These are phyloP conservation scores for Hiodon alosoides DNA, from an alignment of 2,113 vertebrate genomes.

Conservation along the genomic window DNA sequence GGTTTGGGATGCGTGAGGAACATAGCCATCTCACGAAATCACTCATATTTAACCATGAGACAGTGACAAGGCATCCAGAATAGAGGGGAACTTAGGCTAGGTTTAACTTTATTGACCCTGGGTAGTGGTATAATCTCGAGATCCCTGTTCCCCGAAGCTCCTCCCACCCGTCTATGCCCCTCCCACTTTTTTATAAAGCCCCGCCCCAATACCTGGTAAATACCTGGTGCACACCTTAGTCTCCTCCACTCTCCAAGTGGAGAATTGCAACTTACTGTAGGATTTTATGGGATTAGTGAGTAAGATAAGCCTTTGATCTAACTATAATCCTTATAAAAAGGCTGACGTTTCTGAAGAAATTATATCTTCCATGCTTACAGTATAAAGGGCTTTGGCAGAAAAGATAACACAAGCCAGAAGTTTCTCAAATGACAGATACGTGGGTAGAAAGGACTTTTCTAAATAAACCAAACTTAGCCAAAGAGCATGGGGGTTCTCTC, in stretches of 20 bases:
- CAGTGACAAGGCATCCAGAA: background rate
- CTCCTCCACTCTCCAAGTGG: no score
- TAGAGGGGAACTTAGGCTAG: background rate
- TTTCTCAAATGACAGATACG: slow-evolving; percentile 46
- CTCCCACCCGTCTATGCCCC: background rate
- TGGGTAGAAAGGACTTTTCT: slow-evolving; percentile 61
- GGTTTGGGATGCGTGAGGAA: slow-evolving; percentile 19
- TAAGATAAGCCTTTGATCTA: background rate
- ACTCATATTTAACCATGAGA: background rate
- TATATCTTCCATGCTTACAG: slow-evolving; percentile 17
- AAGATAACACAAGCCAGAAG: slow-evolving; percentile 6
- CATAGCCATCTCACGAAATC: background rate
- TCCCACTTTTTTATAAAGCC: slow-evolving; percentile 4
- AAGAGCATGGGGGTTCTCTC: slow-evolving; percentile 72
- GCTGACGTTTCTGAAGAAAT: slow-evolving; percentile 10
- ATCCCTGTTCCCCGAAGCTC: background rate
- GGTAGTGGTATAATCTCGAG: slow-evolving; percentile 6
- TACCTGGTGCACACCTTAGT: no score
- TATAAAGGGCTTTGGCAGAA: slow-evolving; percentile 13
- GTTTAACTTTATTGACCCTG: slow-evolving; percentile 6
- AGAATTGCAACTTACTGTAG: no score
- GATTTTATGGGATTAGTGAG: no score
- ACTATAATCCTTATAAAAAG: slow-evolving; percentile 16
- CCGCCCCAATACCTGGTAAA: background rate
- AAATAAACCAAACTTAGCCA: slow-evolving; percentile 75